Percentiles rank a stretch among this genome's conserved stretches.
Conservation (phyloP, 2,113 vertebrate genomes). For the Oryctolagus cuniculus region DNA sequence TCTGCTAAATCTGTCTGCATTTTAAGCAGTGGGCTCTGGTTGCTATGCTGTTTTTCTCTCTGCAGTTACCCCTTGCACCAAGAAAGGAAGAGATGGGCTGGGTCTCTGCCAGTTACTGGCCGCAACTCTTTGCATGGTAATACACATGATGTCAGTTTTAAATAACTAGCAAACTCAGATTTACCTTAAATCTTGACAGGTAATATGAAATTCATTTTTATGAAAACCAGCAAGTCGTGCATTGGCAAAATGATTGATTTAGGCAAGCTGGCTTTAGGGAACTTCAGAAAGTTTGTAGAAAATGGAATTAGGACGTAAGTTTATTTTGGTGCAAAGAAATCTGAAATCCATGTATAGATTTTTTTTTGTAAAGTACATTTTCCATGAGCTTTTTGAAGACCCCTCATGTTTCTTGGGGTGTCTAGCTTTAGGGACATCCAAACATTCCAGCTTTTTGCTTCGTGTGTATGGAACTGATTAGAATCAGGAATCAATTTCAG, state of each 20-base stretch:
- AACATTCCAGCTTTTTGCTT: background rate
- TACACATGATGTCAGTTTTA: background rate
- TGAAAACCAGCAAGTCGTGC: background rate
- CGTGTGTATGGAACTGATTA: background rate
- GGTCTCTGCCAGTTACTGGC: background rate
- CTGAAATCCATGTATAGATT: too few relatives aligned
- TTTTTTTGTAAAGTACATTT: too few relatives aligned
- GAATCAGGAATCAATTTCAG: constrained; percentile 43
- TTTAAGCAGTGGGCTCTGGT: background rate
- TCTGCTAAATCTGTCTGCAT: background rate
- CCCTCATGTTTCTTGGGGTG: background rate
- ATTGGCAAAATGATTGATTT: background rate
- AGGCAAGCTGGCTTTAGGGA: too few relatives aligned
- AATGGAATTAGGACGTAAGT: too few relatives aligned
- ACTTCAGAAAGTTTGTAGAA: too few relatives aligned
- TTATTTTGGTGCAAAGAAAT: too few relatives aligned
- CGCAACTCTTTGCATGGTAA: background rate
- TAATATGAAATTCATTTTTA: background rate
- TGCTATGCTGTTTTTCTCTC: background rate
- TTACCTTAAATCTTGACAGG: background rate
- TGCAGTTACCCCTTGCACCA: background rate
- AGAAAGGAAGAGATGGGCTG: background rate
- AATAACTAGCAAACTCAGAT: background rate
- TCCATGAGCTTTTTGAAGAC: too few relatives aligned
- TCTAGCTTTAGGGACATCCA: background rate